Base-by-base conservation (phyloP, 2,797 vertebrate species). In the Onychomys arenicola region DNA sequence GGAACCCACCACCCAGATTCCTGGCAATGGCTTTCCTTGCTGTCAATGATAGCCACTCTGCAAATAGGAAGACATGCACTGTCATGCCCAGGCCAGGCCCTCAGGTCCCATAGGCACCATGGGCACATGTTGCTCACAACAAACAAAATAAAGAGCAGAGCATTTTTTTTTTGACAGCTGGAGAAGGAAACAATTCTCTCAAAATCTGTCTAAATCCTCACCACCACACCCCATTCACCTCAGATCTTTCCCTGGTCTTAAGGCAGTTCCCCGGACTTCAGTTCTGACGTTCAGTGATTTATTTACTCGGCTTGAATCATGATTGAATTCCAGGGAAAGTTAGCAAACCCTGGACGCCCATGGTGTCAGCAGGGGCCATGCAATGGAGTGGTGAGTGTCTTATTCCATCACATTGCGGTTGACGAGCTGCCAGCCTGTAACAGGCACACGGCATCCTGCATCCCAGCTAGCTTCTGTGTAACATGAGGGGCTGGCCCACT, bases 301-400 rank as follows among this genome's bases (percentile, higher is more conserved):
- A 5, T n/a, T 55, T 10, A 29, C 9, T 88, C n/a, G 46, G 9
- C 14, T 67, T 34, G 73, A 81, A 63, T 83, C 46, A 34, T 25
- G 43, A 0, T 2, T 14, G 49, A 9, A 61, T 65, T 85, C n/a
- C 16, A 32, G 25, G 82, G 16, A 27, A 57, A 25, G 29, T 11
- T 32, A 0, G 2, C 12, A 89, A 55, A 14, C 12, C 11, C 46
- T 29, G 17, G 14, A 27, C 40, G 19, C 8, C 8, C 25, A 23
- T 1, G 1, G 32, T 63, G 21, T 6, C 29, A n/a, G 37, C 46
- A 6, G 81, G 34, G 6, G 2, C 5, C 71, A 49, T 0, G 16
- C 1, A 21, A 12, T 14, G 16, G 0, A 14, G 43, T 9, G 4
- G 5, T 3, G 16, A 32, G 2, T 40, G n/a, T 49, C 43, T 49